Evolutionary conservation across 2,113 vertebrate genomes (phyloP).

Genomic region (Cephalopholis sonnerati): DNA sequence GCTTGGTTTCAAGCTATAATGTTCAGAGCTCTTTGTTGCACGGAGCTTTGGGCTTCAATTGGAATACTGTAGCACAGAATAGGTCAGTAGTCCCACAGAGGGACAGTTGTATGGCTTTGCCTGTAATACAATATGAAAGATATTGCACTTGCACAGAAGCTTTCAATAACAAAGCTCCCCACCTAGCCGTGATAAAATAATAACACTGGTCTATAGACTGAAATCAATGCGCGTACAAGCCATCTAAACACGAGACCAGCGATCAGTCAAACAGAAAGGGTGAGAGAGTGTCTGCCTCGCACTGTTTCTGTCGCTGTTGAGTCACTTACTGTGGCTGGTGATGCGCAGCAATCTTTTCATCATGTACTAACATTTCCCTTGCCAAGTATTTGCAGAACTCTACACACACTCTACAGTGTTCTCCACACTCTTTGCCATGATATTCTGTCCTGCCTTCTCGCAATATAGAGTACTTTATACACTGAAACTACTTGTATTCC

Average conservation of each 20-base stretch:
- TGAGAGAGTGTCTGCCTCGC: conserved; percentile 5
- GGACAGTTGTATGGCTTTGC: conserved; percentile 56
- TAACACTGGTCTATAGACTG: conserved; percentile 51
- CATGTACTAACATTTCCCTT: conserved; percentile 22
- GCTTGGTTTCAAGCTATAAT: conserved; percentile 74
- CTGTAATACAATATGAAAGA: conserved; percentile 75
- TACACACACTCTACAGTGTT: not conserved
- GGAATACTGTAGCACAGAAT: conserved; percentile 52
- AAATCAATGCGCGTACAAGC: conserved; percentile 52
- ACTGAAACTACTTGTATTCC: conserved; percentile 1
- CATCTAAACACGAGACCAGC: conserved; percentile 40
- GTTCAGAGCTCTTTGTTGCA: conserved; percentile 67
- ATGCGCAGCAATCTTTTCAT: conserved; percentile 41
- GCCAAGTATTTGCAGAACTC: conserved; percentile 14
- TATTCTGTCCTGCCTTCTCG: not conserved
- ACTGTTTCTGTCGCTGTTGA: conserved; percentile 10
- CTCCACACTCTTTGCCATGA: not conserved
- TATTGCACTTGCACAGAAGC: conserved; percentile 59
- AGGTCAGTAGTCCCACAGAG: conserved; percentile 62
- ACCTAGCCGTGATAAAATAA: conserved; percentile 69
- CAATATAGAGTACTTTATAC: not conserved
- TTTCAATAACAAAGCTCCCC: conserved; percentile 67
- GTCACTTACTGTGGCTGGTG: conserved; percentile 22
- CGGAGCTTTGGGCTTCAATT: conserved; percentile 42
- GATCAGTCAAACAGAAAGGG: conserved; percentile 45